Evolutionary conservation across 2,888 invertebrate species (phyloP).

Genomic region (Apamea crenata): DNA sequence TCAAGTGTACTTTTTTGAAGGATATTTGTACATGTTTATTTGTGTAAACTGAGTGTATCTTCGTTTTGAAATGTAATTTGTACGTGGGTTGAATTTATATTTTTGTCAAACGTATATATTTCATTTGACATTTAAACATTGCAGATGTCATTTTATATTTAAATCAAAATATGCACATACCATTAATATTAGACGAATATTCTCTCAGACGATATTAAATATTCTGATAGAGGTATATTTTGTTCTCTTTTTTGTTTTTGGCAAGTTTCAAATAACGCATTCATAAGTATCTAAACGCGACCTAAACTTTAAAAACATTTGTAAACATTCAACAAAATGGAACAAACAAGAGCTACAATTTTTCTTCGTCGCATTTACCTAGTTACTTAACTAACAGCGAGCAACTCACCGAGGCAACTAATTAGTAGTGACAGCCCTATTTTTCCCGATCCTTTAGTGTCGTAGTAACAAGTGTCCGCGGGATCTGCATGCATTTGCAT

Average conservation of each 20-base stretch:
- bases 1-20: conserved; percentile 61
- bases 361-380: conserved; percentile 47
- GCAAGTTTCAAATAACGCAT: not conserved
- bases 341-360: conserved; percentile 32
- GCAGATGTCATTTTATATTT: not conserved
- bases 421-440: conserved; percentile 67
- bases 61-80: conserved; percentile 26
- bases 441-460: conserved; percentile 62
- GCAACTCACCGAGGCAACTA: conserved; percentile 40
- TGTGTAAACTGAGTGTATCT: conserved; percentile 30
- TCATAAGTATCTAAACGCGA: not conserved
- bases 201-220: not conserved
- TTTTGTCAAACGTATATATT: not conserved
- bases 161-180: not conserved
- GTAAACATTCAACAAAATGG: conserved; percentile 3
- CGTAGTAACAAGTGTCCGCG: conserved; percentile 72
- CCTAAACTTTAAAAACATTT: conserved; percentile 2
- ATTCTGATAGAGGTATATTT: not conserved
- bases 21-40: conserved; percentile 40
- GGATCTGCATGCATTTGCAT: conserved; percentile 85
- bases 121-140: not conserved
- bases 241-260: not conserved
- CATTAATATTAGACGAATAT: not conserved
- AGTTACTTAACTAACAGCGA: conserved; percentile 47
- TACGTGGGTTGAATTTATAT: conserved; percentile 22